phyloP scores from a whole-genome alignment of 2,888 invertebrate species.

The Ochropacha duplaris region DNA sequence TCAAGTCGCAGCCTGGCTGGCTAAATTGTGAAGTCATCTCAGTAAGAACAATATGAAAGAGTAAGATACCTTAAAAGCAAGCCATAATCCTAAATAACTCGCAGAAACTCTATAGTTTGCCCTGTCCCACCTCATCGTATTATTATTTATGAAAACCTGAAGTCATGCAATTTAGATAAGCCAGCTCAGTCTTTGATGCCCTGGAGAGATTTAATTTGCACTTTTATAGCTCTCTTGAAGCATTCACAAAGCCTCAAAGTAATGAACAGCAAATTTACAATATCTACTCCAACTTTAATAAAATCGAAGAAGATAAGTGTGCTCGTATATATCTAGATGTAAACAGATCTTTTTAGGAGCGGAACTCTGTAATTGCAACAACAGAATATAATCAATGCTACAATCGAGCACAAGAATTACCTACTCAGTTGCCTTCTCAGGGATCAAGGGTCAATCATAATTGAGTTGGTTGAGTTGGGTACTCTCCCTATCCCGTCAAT shows the following conservation, averaged over 20 bases:
- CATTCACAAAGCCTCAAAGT: conserved; percentile 36
- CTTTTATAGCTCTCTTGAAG: conserved; percentile 42
- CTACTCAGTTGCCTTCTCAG: conserved; percentile 36
- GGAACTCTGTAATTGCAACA: conserved; percentile 4
- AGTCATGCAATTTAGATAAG: conserved; percentile 67
- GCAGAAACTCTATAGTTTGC: background rate
- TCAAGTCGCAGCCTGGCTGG: background rate
- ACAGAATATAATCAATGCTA: conserved; percentile 29
- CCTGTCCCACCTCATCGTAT: conserved; percentile 29
- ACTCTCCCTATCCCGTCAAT: conserved; percentile 25
- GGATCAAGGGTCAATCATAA: conserved; percentile 62
- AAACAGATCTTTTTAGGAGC: background rate
- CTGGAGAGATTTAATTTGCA: conserved; percentile 67
- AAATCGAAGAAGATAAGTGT: too few relatives aligned
- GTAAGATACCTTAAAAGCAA: background rate
- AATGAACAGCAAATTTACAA: conserved; percentile 34
- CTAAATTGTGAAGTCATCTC: background rate
- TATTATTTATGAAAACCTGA: conserved; percentile 59
- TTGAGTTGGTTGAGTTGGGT: conserved; percentile 45
- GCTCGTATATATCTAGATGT: background rate
- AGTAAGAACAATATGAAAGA: background rate
- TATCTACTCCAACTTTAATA: too few relatives aligned
- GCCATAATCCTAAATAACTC: background rate
- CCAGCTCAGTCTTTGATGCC: conserved; percentile 46
- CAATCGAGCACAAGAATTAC: conserved; percentile 27